phyloP scores from a whole-genome alignment of 1,140 invertebrate genomes.

The Pseudomyrmex gracilis region DNA sequence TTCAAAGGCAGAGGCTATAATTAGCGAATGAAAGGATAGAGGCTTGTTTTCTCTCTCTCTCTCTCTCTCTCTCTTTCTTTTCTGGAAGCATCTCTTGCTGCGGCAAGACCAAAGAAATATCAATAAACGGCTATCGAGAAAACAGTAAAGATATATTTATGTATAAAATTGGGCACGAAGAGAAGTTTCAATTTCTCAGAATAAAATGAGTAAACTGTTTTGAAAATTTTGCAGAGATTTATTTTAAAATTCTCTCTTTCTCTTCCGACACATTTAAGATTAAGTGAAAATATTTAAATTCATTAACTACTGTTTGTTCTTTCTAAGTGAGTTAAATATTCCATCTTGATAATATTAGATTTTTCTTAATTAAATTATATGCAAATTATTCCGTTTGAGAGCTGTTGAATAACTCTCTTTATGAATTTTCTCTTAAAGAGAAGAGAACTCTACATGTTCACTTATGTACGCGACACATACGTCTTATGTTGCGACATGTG shows the following conservation, averaged over 20 bases:
- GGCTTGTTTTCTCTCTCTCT: not conserved
- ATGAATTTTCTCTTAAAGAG: not conserved
- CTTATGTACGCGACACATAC: not conserved
- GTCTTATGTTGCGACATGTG: not conserved
- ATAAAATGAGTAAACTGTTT: not conserved
- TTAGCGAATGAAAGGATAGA: constrained; percentile 40
- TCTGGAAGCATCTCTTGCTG: constrained; percentile 32
- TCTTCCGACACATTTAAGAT: not conserved
- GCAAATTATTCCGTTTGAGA: not conserved
- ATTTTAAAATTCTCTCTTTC: not conserved
- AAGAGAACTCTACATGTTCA: too few species aligned
- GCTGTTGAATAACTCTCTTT: constrained; percentile 7
- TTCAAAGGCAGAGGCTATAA: constrained; percentile 46
- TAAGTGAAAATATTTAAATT: not conserved
- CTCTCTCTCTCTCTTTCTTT: not conserved
- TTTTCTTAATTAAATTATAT: not conserved
- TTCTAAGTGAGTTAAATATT: not conserved
- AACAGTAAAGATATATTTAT: constrained; percentile 9
- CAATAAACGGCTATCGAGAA: constrained; percentile 18
- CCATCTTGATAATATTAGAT: not conserved
- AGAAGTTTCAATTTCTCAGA: constrained; percentile 6
- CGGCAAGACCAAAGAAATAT: constrained; percentile 37
- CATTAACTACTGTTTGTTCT: not conserved
- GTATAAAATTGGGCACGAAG: not conserved
- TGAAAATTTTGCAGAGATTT: not conserved